Percentiles rank a stretch among this genome's conserved stretches.
Conservation (phyloP, 1,140 invertebrate genomes). For the Aphaenogaster floridana region DNA sequence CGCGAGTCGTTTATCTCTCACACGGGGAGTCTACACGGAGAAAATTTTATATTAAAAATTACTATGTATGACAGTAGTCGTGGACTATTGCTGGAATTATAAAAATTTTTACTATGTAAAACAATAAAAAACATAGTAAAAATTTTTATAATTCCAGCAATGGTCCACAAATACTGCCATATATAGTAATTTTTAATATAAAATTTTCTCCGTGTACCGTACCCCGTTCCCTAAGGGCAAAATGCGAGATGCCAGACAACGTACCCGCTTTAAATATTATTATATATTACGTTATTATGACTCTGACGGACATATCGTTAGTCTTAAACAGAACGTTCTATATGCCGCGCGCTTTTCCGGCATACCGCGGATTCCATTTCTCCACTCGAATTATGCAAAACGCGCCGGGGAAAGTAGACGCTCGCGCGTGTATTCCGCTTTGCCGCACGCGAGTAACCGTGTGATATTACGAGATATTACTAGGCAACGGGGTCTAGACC, state of each 20-base stretch:
- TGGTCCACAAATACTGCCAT: too few relatives aligned
- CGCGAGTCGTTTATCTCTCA: not conserved
- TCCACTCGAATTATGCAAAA: slow-evolving; percentile 63
- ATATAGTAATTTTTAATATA: too few relatives aligned
- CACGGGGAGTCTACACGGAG: not conserved
- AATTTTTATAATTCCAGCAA: too few relatives aligned
- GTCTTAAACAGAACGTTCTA: slow-evolving; percentile 60
- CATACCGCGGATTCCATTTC: slow-evolving; percentile 52
- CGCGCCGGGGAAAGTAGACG: slow-evolving; percentile 32
- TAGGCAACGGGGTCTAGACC: not conserved
- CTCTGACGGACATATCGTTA: slow-evolving; percentile 55
- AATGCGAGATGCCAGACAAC: not conserved
- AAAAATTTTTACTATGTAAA: too few relatives aligned
- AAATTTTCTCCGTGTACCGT: too few relatives aligned
- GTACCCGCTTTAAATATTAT: slow-evolving; percentile 54
- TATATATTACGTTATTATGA: slow-evolving; percentile 54
- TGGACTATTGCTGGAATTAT: too few relatives aligned
- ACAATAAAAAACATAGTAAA: too few relatives aligned
- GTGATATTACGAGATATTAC: slow-evolving; percentile 40
- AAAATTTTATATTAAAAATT: too few relatives aligned
- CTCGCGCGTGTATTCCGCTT: slow-evolving; percentile 8
- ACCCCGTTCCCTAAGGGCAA: not conserved
- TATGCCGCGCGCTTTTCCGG: slow-evolving; percentile 48
- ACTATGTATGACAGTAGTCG: too few relatives aligned
- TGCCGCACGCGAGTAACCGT: slow-evolving; percentile 26